Percentiles rank a stretch among this genome's conserved stretches.
Conservation (phyloP, 2,888 invertebrate species). For the Bugula neritina region DNA sequence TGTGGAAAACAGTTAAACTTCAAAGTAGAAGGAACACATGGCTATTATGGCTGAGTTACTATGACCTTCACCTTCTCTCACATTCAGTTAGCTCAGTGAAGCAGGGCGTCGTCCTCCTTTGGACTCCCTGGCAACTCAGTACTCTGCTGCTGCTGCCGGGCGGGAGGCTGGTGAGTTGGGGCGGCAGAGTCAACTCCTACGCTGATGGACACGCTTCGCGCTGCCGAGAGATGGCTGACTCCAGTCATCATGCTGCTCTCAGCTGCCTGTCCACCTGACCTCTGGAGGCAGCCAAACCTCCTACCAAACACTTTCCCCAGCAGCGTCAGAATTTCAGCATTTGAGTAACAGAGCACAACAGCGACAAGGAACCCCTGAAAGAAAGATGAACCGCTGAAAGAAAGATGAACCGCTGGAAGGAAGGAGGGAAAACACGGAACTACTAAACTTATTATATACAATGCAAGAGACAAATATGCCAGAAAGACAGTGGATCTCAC, state of each 20-base stretch:
- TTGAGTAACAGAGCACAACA: conserved; percentile 19
- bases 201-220: neutral
- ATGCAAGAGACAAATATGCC: too few relatives aligned
- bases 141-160: too few relatives aligned
- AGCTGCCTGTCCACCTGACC: neutral
- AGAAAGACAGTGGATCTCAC: too few relatives aligned
- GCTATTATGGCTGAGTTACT: too few relatives aligned
- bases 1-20: too few relatives aligned
- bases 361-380: neutral
- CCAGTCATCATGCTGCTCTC: conserved; percentile 10
- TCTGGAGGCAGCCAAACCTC: neutral
- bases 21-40: too few relatives aligned
- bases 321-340: neutral
- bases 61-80: too few relatives aligned
- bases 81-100: too few relatives aligned
- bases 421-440: too few relatives aligned
- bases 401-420: neutral
- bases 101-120: too few relatives aligned
- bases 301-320: neutral
- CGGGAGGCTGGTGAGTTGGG: neutral
- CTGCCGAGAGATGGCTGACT: conserved; percentile 8
- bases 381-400: neutral
- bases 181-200: neutral
- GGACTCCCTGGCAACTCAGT: too few relatives aligned
- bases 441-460: too few relatives aligned